Evolutionary conservation across 2,113 vertebrate species (phyloP).

Genomic region (Erythrocercus mccallii): DNA sequence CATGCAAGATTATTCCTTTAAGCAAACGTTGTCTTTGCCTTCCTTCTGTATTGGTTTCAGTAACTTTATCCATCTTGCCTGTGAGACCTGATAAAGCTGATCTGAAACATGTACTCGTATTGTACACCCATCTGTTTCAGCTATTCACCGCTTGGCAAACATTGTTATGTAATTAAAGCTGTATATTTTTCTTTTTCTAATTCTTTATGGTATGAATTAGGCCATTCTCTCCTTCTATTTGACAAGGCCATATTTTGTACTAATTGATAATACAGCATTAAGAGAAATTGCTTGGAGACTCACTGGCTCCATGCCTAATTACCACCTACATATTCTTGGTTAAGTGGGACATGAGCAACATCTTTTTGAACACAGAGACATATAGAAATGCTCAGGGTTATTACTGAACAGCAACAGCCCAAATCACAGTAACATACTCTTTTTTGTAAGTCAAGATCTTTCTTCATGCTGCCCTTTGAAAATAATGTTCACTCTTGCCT

Average conservation of each 20-base stretch:
- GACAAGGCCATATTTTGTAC: background rate
- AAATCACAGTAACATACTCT: background rate
- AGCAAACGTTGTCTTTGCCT: background rate
- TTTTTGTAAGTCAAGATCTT: background rate
- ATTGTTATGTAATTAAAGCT: background rate
- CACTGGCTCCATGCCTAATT: background rate
- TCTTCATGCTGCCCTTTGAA: background rate
- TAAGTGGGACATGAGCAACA: background rate
- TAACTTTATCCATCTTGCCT: background rate
- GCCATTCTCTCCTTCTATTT: background rate
- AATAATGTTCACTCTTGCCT: background rate
- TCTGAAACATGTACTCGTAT: background rate
- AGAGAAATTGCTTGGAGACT: background rate
- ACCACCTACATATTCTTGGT: background rate
- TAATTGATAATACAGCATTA: background rate
- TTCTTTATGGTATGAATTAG: background rate
- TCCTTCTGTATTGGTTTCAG: background rate
- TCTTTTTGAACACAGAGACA: background rate
- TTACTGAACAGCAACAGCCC: background rate
- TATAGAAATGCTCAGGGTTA: background rate
- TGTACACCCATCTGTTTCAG: background rate
- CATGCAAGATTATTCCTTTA: background rate
- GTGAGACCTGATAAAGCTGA: background rate
- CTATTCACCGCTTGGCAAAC: background rate
- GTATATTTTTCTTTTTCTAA: background rate